phyloP scores from a whole-genome alignment of 2,113 vertebrate genomes.

The zebrafish (Danio rerio) region DNA sequence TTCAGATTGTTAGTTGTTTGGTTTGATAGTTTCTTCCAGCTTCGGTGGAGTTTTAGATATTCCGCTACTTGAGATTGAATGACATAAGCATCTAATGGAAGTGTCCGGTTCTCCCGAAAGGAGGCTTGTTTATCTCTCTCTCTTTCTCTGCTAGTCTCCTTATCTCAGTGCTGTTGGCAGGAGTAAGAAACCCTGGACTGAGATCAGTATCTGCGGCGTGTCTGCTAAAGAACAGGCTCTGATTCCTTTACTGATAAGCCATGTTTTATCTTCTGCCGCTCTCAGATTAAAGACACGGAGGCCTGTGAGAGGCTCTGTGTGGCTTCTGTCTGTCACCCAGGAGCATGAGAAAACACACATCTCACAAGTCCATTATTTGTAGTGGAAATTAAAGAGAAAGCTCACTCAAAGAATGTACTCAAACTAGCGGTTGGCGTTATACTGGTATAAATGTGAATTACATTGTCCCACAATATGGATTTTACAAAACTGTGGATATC shows the following conservation, averaged over 20 bases:
- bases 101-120: slow-evolving; percentile 23
- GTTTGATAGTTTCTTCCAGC: neutral
- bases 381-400: neutral
- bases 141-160: slow-evolving; percentile 30
- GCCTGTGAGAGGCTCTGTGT: slow-evolving; percentile 11
- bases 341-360: neutral
- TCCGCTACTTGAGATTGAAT: neutral
- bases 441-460: too few relatives aligned
- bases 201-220: slow-evolving; percentile 55
- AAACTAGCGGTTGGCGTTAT: too few relatives aligned
- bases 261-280: slow-evolving; percentile 45
- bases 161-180: slow-evolving; percentile 27
- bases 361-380: neutral
- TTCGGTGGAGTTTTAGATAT: neutral
- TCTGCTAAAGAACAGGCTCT: slow-evolving; percentile 52
- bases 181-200: slow-evolving; percentile 41
- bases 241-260: slow-evolving; percentile 51
- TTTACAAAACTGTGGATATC: too few relatives aligned
- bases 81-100: slow-evolving; percentile 30
- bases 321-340: slow-evolving; percentile 27
- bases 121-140: slow-evolving; percentile 31
- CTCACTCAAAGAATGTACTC: too few relatives aligned
- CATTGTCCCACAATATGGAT: too few relatives aligned
- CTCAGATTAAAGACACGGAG: slow-evolving; percentile 28
- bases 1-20: neutral